A percentile compares a stretch with the other conserved stretches of the same genome.
Evolutionary conservation across 2,113 vertebrate species (phyloP).

Genomic region (Microcebus lehilahytsara): DNA sequence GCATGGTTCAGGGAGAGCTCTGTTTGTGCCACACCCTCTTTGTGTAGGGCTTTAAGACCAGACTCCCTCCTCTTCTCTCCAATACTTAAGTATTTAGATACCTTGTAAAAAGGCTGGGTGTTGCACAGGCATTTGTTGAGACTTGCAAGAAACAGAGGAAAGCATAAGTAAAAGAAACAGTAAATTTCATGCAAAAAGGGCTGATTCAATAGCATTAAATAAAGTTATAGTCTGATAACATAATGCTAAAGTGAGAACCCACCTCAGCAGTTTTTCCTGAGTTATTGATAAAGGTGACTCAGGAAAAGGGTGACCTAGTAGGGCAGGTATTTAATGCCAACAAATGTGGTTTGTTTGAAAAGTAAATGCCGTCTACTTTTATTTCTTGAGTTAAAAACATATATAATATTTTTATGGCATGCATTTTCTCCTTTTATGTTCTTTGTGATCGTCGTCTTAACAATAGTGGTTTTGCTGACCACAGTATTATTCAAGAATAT

Average conservation of each 20-base stretch:
- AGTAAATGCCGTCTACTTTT: not conserved
- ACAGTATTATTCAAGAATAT: not conserved
- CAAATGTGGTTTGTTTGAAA: not conserved
- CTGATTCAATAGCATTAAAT: not conserved
- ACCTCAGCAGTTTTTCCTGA: not conserved
- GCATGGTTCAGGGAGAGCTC: not conserved
- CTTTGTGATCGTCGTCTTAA: not conserved
- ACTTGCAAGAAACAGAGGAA: not conserved
- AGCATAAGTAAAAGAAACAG: not conserved
- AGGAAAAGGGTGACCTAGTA: not conserved
- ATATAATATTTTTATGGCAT: not conserved
- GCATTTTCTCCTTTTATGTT: not conserved
- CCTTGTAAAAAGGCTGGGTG: not conserved
- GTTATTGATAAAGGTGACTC: not conserved
- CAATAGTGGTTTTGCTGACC: not conserved
- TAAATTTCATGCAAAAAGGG: not conserved
- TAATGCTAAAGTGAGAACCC: not conserved
- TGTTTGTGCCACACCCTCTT: not conserved
- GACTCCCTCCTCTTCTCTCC: not conserved
- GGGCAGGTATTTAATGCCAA: not conserved
- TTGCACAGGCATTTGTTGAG: not conserved
- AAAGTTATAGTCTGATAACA: not conserved
- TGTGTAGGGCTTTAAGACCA: not conserved
- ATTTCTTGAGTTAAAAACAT: slow-evolving; percentile 7
- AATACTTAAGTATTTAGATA: not conserved